Evolutionary conservation across 2,797 vertebrate species (phyloP).

Genomic region (Prionace glauca): DNA sequence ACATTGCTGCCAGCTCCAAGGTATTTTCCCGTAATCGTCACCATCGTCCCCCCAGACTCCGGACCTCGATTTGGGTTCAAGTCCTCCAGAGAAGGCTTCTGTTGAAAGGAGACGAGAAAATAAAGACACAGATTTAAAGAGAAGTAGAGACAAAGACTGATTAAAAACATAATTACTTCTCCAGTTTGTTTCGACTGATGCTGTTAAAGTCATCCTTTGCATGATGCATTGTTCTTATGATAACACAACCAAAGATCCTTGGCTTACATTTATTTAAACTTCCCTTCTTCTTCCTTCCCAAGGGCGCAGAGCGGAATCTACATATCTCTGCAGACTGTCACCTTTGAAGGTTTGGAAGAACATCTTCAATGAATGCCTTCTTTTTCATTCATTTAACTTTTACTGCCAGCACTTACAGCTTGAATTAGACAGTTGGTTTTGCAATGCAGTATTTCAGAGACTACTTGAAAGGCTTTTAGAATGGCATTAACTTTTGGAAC

Average conservation of each 20-base stretch:
- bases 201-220: neutral
- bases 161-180: constrained; percentile 38
- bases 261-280: constrained; percentile 35
- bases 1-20: constrained; percentile 86
- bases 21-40: constrained; percentile 85
- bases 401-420: neutral
- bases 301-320: neutral
- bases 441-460: neutral
- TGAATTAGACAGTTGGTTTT: constrained; percentile 14
- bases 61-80: constrained; percentile 82
- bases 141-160: constrained; percentile 47
- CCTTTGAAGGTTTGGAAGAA: constrained; percentile 33
- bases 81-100: constrained; percentile 80
- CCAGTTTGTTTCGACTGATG: constrained; percentile 21
- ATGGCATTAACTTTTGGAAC: neutral
- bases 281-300: neutral
- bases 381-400: neutral
- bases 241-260: constrained; percentile 6
- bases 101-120: neutral
- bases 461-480: neutral
- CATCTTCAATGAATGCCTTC: constrained; percentile 19
- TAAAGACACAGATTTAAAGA: constrained; percentile 32
- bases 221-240: neutral
- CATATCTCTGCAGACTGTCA: constrained; percentile 21
- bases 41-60: constrained; percentile 90